Base-by-base conservation (phyloP, 2,113 vertebrate genomes). In the Meriones unguiculatus region DNA sequence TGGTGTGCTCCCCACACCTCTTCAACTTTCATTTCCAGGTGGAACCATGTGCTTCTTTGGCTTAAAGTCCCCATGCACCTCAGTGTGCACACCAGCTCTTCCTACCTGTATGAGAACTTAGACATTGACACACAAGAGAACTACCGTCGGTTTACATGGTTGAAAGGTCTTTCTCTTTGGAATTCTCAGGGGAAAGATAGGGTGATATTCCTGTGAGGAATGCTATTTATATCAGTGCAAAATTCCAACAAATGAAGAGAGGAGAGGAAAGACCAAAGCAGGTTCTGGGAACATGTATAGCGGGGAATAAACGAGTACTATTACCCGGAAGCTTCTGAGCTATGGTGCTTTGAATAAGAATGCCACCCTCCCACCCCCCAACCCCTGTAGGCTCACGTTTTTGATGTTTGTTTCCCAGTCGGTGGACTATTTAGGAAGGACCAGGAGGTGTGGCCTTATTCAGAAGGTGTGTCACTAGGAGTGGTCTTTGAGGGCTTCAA, bases 171-270 rank as follows among this genome's bases (percentile, higher is more conserved):
- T 76, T 30, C 15, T 84, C 41, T 96, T 90, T 3, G 85, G 84
- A 93, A 84, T 93, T 78, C 64, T 90, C 85, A 62, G 38, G 73
- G 46, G 52, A 94, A 94, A 94, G 9, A 80, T 81, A 46, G 2
- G 0, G 0, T 14, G 52, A 17, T 41, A 9, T 91, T 94, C 35
- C 54, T 64, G 7, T 72, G 32, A 52, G n/a, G 32, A 87, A 46
- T 64, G 62, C n/a, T 87, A 30, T 90, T 94, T 90, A 50, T 64
- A 73, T 82, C 32, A n/a, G 8, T 87, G 38, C 67, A 94, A 86
- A 97, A 95, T 88, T 87, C 52, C 75, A 92, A 52, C 57, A 93
- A 93, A 73, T 82, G 35, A 65, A 18, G 87, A 92, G 24, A 91
- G 59, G 90, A 95, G 57, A 89, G 0, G 70, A 93, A 82, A 52